A percentile compares a stretch with the other conserved stretches of the same genome.
phyloP scores from a whole-genome alignment of 2,113 vertebrate genomes.

The Chloebia gouldiae region DNA sequence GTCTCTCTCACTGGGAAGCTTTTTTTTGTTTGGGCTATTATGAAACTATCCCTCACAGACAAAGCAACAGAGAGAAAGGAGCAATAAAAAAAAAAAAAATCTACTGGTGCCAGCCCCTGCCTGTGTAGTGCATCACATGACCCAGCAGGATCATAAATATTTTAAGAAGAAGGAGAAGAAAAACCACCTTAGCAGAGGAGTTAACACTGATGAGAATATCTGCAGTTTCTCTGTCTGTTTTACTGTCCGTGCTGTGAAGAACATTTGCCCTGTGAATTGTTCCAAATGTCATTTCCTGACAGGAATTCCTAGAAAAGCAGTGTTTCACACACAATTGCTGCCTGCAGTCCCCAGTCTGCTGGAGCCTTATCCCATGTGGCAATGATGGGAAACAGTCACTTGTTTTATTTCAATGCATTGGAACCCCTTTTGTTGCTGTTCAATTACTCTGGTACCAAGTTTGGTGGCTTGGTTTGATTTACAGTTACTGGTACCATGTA shows the following conservation, averaged over 20 bases:
- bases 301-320: not conserved
- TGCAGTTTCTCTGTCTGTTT: not conserved
- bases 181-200: not conserved
- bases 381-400: not conserved
- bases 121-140: not conserved
- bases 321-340: not conserved
- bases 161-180: not conserved
- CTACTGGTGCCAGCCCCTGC: not conserved
- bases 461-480: not conserved
- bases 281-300: not conserved
- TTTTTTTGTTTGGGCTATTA: not conserved
- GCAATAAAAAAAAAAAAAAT: not conserved
- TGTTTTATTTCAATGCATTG: not conserved
- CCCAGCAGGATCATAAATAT: not conserved
- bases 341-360: too few relatives aligned
- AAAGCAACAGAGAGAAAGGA: not conserved
- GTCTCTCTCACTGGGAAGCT: not conserved
- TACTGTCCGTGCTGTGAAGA: not conserved
- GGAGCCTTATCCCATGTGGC: rapidly evolving
- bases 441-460: not conserved
- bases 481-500: not conserved
- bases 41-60: not conserved
- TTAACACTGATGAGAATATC: not conserved
- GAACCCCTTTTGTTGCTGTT: not conserved
- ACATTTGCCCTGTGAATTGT: not conserved